These are phyloP conservation scores for Lerista edwardsae DNA, from an alignment of 2,797 vertebrate genomes.

Conservation along the genomic window DNA sequence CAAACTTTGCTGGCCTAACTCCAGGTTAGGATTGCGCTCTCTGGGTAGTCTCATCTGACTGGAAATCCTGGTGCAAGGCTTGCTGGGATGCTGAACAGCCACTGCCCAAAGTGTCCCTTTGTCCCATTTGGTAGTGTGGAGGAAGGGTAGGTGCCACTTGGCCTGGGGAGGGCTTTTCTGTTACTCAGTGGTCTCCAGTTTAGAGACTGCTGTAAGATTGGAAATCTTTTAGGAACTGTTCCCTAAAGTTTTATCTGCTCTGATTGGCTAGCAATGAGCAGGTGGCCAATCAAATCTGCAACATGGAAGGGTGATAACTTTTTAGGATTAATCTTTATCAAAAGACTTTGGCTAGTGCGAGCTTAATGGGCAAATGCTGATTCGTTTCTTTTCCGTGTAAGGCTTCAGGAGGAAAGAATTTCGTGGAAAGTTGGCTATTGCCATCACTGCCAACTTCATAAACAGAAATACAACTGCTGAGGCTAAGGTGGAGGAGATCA, in stretches of 20 bases:
- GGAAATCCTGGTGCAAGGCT: no score
- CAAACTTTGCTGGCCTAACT: no score
- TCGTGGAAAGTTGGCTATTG: constrained; percentile 95
- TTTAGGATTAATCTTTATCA: not conserved
- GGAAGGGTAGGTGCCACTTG: no score
- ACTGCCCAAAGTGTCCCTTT: no score
- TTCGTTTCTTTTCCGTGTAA: constrained; percentile 63
- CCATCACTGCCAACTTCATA: constrained; percentile 97
- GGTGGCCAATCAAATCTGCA: not conserved
- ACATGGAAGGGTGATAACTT: not conserved
- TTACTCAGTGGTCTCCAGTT: no score
- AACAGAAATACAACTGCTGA: constrained; percentile 97
- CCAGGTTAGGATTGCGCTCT: no score
- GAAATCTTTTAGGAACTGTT: not conserved
- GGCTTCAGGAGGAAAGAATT: constrained; percentile 97
- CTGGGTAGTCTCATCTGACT: no score
- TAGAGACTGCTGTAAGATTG: not conserved
- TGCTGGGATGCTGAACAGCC: no score
- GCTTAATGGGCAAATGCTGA: not conserved
- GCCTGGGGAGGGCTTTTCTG: no score
- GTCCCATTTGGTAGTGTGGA: no score
- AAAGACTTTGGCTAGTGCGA: not conserved
- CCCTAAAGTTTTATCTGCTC: not conserved
- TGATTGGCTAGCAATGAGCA: not conserved
- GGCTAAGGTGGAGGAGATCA: constrained; percentile 98